Base-by-base conservation (phyloP, 2,797 vertebrate species). In the Emydoidea blandingii region DNA sequence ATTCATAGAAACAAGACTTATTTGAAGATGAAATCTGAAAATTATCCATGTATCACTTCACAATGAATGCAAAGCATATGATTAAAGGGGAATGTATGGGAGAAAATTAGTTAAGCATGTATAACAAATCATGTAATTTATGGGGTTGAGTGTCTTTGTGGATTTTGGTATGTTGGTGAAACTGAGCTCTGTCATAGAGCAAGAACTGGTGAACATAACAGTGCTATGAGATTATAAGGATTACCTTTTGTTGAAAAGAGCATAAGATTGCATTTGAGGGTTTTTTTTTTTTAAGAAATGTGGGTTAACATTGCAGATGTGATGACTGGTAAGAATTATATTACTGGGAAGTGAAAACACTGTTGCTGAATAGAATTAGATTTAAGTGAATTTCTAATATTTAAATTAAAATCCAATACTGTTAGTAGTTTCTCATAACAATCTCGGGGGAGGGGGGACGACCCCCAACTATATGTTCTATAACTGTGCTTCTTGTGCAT, bases 11-110 rank as follows among this genome's bases (percentile, higher is more conserved):
- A 74, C 27, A 1, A 47, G 0, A 37, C 62, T 0, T 59, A 25
- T 47, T 95, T 54, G 59, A 93, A 93, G 8, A 23, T 31, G 57
- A 95, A 91, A 91, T 85, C 37, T 44, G 56, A 92, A 8, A 6
- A 27, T 6, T 74, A 79, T 29, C 52, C 50, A 12, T 74, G 83
- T 59, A n/a, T 92, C 56, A 86, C 62, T 81, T 93, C 88, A 94
- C 47, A 54, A 90, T 81, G 23, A 91, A n/a, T 65, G 4, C 41
- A 88, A 54, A 27, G 6, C 10, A 2, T 44, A 31, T 18, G 37
- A 81, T 83, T 92, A 85, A 8, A 88, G 76, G 34, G 88, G 37
- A 83, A 65, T 65, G 12, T 9, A 72, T 1, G 74, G 29, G 27
- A 19, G 15, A 18, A 81, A 5, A 88, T 37, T 86, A 81, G 23